Evolutionary conservation across 2,113 vertebrate species (phyloP).

Genomic region (Seriola dumerili): DNA sequence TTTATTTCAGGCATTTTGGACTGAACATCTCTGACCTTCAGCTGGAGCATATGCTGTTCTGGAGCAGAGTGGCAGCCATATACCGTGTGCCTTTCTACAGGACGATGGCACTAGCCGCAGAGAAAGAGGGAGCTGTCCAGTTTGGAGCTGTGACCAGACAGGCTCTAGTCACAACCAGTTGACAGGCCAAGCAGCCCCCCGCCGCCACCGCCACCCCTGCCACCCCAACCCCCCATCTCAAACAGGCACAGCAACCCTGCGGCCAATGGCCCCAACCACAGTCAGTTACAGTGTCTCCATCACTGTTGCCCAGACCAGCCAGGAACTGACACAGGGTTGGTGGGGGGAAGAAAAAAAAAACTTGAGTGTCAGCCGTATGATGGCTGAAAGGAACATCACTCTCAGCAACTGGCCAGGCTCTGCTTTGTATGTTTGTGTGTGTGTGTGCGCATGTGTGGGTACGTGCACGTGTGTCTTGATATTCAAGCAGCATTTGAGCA

Average conservation of each 20-base stretch:
- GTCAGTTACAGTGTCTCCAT: conserved; percentile 76
- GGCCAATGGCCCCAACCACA: conserved; percentile 73
- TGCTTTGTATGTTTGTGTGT: conserved; percentile 58
- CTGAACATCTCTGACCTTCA: conserved; percentile 82
- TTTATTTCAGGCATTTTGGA: conserved; percentile 79
- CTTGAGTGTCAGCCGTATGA: conserved; percentile 80
- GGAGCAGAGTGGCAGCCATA: conserved; percentile 68
- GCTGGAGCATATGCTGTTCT: conserved; percentile 82
- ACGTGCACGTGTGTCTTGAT: conserved; percentile 58
- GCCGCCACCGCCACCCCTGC: neutral
- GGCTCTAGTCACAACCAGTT: conserved; percentile 81
- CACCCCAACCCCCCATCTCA: conserved; percentile 41
- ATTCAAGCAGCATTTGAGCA: conserved; percentile 85
- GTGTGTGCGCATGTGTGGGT: conserved; percentile 8
- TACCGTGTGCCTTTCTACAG: conserved; percentile 71
- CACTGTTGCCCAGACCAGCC: conserved; percentile 76
- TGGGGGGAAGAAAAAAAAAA: conserved; percentile 64
- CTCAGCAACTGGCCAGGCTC: conserved; percentile 77
- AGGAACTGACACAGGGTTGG: conserved; percentile 80
- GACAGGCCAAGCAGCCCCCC: conserved; percentile 73
- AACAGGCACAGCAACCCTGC: conserved; percentile 71
- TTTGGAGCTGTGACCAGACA: conserved; percentile 80
- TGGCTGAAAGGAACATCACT: conserved; percentile 84
- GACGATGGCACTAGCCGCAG: conserved; percentile 73
- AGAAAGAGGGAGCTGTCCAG: conserved; percentile 79